phyloP scores from a whole-genome alignment of 2,797 vertebrate genomes.

The Paramormyrops hopkinsi region DNA sequence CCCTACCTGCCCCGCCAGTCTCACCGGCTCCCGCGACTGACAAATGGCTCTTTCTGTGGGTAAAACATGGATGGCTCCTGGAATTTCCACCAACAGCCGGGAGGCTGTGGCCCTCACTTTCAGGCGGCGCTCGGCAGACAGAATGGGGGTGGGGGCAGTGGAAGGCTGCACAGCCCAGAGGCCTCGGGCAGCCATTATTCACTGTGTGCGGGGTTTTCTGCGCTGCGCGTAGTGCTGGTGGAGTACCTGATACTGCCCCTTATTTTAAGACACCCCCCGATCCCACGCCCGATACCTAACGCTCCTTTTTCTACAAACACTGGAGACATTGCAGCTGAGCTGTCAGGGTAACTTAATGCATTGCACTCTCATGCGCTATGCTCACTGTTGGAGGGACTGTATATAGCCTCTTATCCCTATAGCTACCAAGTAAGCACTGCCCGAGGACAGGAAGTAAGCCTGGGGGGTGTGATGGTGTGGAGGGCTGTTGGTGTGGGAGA shows the following conservation, averaged over 20 bases:
- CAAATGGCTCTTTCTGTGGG: constrained; percentile 29
- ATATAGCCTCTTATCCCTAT: neutral
- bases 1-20: constrained; percentile 22
- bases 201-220: neutral
- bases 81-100: constrained; percentile 2
- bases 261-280: neutral
- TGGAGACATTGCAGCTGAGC: neutral
- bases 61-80: neutral
- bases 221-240: neutral
- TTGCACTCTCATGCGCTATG: neutral
- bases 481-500: constrained; percentile 7
- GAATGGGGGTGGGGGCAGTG: neutral
- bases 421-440: neutral
- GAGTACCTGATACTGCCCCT: neutral
- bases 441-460: constrained; percentile 6
- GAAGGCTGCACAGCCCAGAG: neutral
- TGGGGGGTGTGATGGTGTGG: neutral
- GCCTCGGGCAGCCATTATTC: neutral
- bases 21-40: constrained; percentile 25
- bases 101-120: neutral
- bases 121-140: neutral
- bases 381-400: neutral
- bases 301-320: neutral
- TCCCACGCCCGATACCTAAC: neutral
- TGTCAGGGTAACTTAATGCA: neutral